Base-by-base conservation (phyloP, 2,888 invertebrate species). In the Aproaerema taeniolella region DNA sequence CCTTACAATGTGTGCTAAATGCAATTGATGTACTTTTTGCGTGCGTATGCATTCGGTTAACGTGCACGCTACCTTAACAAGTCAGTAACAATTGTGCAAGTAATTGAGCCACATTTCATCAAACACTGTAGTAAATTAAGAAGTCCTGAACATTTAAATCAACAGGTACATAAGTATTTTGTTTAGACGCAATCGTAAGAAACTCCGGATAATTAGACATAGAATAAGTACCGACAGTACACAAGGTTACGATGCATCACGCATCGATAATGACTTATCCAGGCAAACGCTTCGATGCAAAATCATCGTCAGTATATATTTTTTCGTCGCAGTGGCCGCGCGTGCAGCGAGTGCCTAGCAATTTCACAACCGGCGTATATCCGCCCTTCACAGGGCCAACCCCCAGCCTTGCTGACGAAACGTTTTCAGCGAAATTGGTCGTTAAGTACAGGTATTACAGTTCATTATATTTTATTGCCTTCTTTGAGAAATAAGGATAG, bases 251-350 rank as follows among this genome's bases (percentile, higher is more conserved):
- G 8, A 33, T 33, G 33, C 29, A 32, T 39, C 39, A 33, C 14
- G 39, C 33, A 32, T 39, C 38, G 12, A 39, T 39, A 12, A 13
- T 13, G 7, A 9, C n/a, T 12, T 12, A 17, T 15, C 11, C 6
- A 13, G 15, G 25, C 13, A 16, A 7, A 9, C 30, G 33, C n/a
- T 39, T 2, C 20, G 16, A 17, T 30, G 26, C 16, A 31, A 32
- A 33, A 16, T 28, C 30, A 34, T 24, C 17, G 36, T 41, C 37
- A 41, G 41, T 41, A 8, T 6, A 16, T 32, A 29, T 32, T 37
- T 32, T 32, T 17, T 20, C 31, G 17, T 25, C 37, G 28, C 8
- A 17, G 17, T 20, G 26, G 14, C 14, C 36, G 36, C 41, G 25
- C 41, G 41, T 17, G 35, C 28, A n/a, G 28, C n/a, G 14, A 2